Base-by-base conservation (phyloP, 2,797 vertebrate species). In the Diplodus puntazzo region DNA sequence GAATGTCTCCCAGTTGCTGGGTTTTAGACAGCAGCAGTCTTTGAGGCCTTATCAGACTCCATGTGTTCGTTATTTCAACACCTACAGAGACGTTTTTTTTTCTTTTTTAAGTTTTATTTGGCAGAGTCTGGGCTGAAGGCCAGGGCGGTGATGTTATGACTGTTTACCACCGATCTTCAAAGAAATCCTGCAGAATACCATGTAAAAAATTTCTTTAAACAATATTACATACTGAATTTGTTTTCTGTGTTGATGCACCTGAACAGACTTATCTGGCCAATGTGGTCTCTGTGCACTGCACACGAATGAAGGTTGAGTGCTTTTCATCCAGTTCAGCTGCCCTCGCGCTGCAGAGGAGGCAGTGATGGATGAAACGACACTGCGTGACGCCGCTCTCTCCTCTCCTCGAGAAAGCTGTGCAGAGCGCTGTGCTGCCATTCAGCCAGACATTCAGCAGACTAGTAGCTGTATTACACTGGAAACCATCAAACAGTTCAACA, bases 101-200 rank as follows among this genome's bases (percentile, higher is more conserved):
- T 59, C 5, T 45, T 39, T 11, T 63, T 55, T 45, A 16, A 5
- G 13, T 45, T 39, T 39, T 10, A 39, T 72, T 73, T 65, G 62
- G 27, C 42, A 23, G 67, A 49, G 67, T 79, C 55, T 75, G 64
- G 68, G 53, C 65, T 76, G 25, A 68, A 69, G 11, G 79, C 82
- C 80, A 79, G 45, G 30, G 60, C 21, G 23, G 58, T n/a, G 70
- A 75, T 63, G 53, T 49, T 64, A 79, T 67, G 5, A 73, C 73
- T 77, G 20, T 70, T 69, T 50, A 64, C 20, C 73, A 50, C 49
- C 45, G 64, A 71, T 72, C 64, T 79, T 63, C 39, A 11, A 65
- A 60, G 64, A 77, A 77, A 53, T 76, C 14, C 48, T 54, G 27
- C 57, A 59, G 59, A 80, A 89, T 77, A 66, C 64, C 23, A 42